Evolutionary conservation across 2,797 vertebrate genomes (phyloP), one percentile per base, ranked within the genome.

Genomic region (Knipowitschia caucasica): DNA sequence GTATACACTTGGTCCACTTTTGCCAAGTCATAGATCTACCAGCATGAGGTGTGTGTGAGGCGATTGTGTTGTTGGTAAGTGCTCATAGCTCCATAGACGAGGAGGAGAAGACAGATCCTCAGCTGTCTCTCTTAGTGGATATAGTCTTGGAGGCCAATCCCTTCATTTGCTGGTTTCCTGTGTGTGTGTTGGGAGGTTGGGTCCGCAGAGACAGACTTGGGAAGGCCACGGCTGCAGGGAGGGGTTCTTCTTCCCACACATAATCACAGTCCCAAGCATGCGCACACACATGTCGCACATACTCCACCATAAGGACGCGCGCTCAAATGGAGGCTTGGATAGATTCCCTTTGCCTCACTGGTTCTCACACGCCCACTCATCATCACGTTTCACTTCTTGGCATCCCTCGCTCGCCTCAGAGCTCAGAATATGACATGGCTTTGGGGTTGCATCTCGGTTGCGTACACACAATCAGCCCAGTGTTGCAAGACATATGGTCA

Each of bases 381-480:
- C 78, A 75, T 83, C 81, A 74, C 68, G 63, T 82, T 85, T 80
- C 75, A 73, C 30, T 67, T 75, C 59, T 75, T 86, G 78, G 80
- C 81, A 70, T 70, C 73, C 62, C 70, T 33, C 49, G 34, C 50
- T 53, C 71, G 66, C 65, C 74, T 75, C 62, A 11, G 47, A 83
- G 78, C 78, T 81, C 75, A 83, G 75, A 79, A 79, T 84, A 78
- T 80, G 82, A 82, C 82, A 82, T 75, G 65, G 80, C 72, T 83
- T 73, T 74, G 61, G 80, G 80, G 67, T 73, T 75, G 67, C 72
- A 55, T 78, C 80, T 81, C 70, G 60, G 68, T 76, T 71, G 67
- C 59, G 52, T 59, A 67, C 71, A 75, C 67, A 74, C 61, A 77
- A 59, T 68, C 66, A 74, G 60, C 43, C 60, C 62, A 50, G 8